phyloP scores from a whole-genome alignment of 2,797 vertebrate genomes.

The Muscicapa comitata region DNA sequence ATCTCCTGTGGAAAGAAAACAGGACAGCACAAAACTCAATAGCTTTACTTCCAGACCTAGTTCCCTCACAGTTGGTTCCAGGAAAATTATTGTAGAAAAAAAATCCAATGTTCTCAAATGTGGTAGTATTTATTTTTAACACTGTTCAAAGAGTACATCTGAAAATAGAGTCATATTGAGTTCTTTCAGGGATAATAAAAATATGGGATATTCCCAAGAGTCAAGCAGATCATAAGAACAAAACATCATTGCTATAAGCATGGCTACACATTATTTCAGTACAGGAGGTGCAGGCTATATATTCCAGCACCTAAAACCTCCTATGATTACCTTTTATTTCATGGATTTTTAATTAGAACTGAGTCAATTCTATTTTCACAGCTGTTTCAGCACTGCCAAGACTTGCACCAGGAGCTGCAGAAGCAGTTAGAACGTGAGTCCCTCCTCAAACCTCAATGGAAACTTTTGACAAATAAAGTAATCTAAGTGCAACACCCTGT shows the following conservation, averaged over 20 bases:
- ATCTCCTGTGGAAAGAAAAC: conserved; percentile 82
- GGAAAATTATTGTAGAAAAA: neutral
- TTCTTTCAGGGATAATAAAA: neutral
- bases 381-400: neutral
- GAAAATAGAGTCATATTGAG: neutral
- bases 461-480: neutral
- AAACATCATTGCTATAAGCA: neutral
- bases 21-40: neutral
- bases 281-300: neutral
- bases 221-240: neutral
- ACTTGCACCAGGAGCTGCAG: neutral
- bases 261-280: neutral
- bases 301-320: neutral
- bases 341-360: neutral
- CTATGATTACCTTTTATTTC: neutral
- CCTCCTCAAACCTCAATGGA: neutral
- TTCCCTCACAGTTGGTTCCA: neutral
- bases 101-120: neutral
- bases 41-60: neutral
- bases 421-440: neutral
- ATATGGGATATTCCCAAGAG: neutral
- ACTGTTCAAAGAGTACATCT: neutral
- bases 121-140: neutral
- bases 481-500: neutral
- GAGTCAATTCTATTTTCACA: neutral